Evolutionary conservation across 2,888 invertebrate genomes (phyloP), one percentile per base, ranked within the genome.

Genomic region (Drosophila peninsularis): DNA sequence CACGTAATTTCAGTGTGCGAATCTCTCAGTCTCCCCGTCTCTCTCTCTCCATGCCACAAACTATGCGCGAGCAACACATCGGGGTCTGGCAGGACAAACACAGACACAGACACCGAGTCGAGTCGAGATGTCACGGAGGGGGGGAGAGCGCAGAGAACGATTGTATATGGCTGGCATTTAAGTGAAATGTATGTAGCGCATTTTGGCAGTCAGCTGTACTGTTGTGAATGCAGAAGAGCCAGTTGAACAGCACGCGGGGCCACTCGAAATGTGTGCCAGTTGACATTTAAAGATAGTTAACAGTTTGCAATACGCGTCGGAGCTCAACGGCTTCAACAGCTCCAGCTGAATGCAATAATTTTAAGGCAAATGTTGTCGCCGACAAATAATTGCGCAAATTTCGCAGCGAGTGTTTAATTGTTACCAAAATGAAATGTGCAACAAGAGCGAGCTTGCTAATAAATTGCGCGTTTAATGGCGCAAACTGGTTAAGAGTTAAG

Each of bases 121-220:
- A n/a, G 47, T 24, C 14, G 53, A 30, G 39, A 9, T 1, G 30
- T 19, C 19, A 5, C n/a, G 6, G 30, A 30, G 30, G 2, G 21
- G 14, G 14, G n/a, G 5, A n/a, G 9, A 14, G 5, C 44, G 47
- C 62, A 61, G 60, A 49, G 67, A 66, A 77, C 78, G 69, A 78
- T 88, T 85, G 80, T 82, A 84, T 89, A 82, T 89, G 75, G 82
- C 85, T 79, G 89, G 86, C 88, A 85, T 83, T 83, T 83, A 83
- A 88, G 77, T 82, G 63, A 81, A 83, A 83, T 83, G 76, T 88
- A 88, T 89, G 79, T 85, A 60, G 64, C 85, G 72, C 86, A 88
- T 81, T 87, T 89, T 65, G 70, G 70, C 58, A 66, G 58, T 62
- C 57, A 41, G 50, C 45, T 36, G 21, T n/a, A 10, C 14, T 44